Percentiles rank a stretch among this genome's conserved stretches.
phyloP scores from a whole-genome alignment of 2,888 invertebrate genomes.

The Corythucha ciliata region DNA sequence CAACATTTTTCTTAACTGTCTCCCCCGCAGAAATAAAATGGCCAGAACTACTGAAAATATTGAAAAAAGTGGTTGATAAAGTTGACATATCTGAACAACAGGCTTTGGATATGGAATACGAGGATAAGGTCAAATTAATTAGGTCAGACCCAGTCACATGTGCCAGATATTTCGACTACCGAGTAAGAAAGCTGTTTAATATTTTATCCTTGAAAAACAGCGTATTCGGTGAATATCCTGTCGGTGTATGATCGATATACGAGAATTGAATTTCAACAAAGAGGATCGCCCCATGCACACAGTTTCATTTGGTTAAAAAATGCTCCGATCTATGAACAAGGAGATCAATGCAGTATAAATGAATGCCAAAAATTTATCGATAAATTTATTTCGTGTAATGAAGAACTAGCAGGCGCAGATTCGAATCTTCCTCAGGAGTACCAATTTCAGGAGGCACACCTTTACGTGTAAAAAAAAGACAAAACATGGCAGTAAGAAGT shows the following conservation, averaged over 20 bases:
- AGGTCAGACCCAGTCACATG: slow-evolving; percentile 35
- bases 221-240: slow-evolving; percentile 3
- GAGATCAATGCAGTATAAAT: not conserved
- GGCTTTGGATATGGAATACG: slow-evolving; percentile 19
- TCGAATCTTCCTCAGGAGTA: too few relatives aligned
- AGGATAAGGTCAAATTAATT: slow-evolving; percentile 32
- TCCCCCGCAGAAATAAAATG: slow-evolving; percentile 29
- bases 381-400: slow-evolving; percentile 7
- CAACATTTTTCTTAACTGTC: slow-evolving; percentile 31
- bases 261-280: slow-evolving; percentile 37
- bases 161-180: slow-evolving; percentile 26
- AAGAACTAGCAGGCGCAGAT: not conserved
- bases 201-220: not conserved
- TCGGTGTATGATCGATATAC: slow-evolving; percentile 30
- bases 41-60: slow-evolving; percentile 28
- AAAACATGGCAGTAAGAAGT: slow-evolving; percentile 1
- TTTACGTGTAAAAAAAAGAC: slow-evolving; percentile 4
- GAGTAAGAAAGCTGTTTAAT: slow-evolving; percentile 13
- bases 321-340: slow-evolving; percentile 31
- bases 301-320: slow-evolving; percentile 36
- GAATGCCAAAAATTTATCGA: slow-evolving; percentile 4
- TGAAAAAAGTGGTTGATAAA: slow-evolving; percentile 11
- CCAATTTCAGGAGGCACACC: slow-evolving; percentile 7
- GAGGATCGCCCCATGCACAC: slow-evolving; percentile 36
- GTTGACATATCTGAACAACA: slow-evolving; percentile 24